Base-by-base conservation (phyloP, 1,140 invertebrate species). In the Cephus cinctus region DNA sequence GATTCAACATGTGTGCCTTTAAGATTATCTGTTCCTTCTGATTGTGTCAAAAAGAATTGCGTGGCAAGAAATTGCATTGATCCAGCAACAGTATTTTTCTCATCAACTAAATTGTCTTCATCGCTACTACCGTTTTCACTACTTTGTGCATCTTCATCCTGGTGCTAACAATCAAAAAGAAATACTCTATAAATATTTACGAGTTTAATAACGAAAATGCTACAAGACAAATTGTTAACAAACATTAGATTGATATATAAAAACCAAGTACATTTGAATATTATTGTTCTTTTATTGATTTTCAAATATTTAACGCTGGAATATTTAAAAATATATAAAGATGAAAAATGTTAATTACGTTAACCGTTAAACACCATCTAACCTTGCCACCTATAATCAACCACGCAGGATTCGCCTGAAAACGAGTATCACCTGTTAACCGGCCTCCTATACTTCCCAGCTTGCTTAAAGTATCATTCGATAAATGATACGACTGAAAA, bases 31-130 rank as follows among this genome's bases (percentile, higher is more conserved):
- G 19, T 41, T 30, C 6, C 39, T 31, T 19, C 4, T 15, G 6
- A 16, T 43, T 51, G 55, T 14, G 31, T 50, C 12, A 40, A 47
- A 23, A 38, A 45, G 48, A 50, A 54, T 44, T 50, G 47, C 11
- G 47, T 50, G 8, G 47, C 42, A 2, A 20, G 19, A 11, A 20
- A 5, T 18, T 36, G 30, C 16, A 39, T 20, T 11, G 42, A 15
- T 46, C 18, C 9, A 39, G 21, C 31, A 9, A 27, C 9, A 34
- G 9, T 6, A n/a, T 36, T 15, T 36, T 15, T 5, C 3, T 36
- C 15, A 18, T 18, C 11, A 19, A 12, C 23, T 3, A 32, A 32
- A 11, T 32, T 32, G 8, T 18, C 5, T 5, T 8, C 20, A 3
- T 11, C 16, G n/a, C 25, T 27, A n/a, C n/a, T n/a, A n/a, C 25